Evolutionary conservation across 2,797 vertebrate genomes (phyloP), one percentile per base, ranked within the genome.

Genomic region (Falco novaeseelandiae): DNA sequence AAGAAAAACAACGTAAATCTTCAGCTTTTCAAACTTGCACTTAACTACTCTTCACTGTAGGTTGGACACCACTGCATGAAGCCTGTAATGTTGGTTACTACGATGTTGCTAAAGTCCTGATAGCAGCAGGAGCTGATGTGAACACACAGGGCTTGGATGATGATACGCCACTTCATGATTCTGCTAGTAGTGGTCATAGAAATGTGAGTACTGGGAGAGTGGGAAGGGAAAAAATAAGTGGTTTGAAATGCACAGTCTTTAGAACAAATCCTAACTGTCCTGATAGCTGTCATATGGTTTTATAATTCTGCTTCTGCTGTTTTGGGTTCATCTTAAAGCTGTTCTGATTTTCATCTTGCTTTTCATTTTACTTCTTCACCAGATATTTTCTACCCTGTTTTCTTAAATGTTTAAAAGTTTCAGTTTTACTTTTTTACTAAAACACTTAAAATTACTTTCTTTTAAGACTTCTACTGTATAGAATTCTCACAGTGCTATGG

Each of bases 41-140:
- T 44, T 63, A 8, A 8, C 12, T 5, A 1, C n/a, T 89, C 40
- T 86, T 86, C 83, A 49, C 34, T 83, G 36, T 86, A 99, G 99
- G 99, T 83, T 99, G 99, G 99, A 99, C 99, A 38, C 99, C 99
- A 18, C 98, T 99, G 46, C 99, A 99, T 76, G 99, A 99, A 98
- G 99, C 99, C 69, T 99, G 99, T 97, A 99, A 99, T 90, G 99
- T 99, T 73, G 99, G 99, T 84, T 99, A 99, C 98, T 99, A 99
- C 3, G 99, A 99, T 51, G 99, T 99, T 92, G 99, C 99, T 82
- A 99, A 99, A 96, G 98, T 99, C 91, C 98, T 99, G 87, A 99
- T 99, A 97, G 98, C 99, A 77, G 99, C 99, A 0, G 99, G 99
- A 83, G 99, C 99, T 1, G 99, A 99, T 46, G 99, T 99, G 95